Evolutionary conservation across 2,888 invertebrate species (phyloP).

Genomic region (Eugnorisma glareosa): DNA sequence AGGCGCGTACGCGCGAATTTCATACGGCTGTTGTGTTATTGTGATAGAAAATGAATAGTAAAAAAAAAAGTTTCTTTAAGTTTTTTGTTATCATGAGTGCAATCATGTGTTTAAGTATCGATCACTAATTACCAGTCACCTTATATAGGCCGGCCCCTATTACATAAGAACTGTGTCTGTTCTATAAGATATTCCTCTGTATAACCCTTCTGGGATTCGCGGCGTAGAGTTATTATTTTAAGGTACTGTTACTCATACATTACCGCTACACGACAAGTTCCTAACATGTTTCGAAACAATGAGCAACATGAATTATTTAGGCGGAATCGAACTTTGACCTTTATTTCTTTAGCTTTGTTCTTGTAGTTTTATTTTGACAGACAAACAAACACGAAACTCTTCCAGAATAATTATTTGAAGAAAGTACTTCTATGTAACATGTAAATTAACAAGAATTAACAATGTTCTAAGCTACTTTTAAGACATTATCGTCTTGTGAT

Average conservation of each 20-base stretch:
- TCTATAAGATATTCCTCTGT: not conserved
- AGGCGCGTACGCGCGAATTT: no score
- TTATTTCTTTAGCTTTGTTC: conserved; percentile 28
- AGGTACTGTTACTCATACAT: conserved; percentile 11
- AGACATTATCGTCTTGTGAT: no score
- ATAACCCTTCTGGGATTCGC: not conserved
- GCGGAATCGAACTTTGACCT: conserved; percentile 45
- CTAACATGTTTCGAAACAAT: conserved; percentile 50
- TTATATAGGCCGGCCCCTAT: not conserved
- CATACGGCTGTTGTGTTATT: no score
- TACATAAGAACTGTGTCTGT: not conserved
- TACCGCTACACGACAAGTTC: conserved; percentile 9
- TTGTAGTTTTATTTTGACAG: conserved; percentile 31
- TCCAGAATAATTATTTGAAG: conserved; percentile 12
- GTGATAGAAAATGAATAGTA: no score
- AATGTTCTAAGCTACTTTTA: no score
- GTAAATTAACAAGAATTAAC: not conserved
- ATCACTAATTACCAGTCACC: no score
- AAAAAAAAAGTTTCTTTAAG: no score
- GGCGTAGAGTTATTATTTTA: not conserved
- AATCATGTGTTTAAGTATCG: no score
- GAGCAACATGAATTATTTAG: conserved; percentile 54
- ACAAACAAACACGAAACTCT: conserved; percentile 11
- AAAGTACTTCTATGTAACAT: not conserved
- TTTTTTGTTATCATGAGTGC: no score